Evolutionary conservation across 30 jellyfish, hydroid and myxozoan genomes (phyloP), one percentile per base, ranked within the genome.

Genomic region (Cassiopea andromeda): DNA sequence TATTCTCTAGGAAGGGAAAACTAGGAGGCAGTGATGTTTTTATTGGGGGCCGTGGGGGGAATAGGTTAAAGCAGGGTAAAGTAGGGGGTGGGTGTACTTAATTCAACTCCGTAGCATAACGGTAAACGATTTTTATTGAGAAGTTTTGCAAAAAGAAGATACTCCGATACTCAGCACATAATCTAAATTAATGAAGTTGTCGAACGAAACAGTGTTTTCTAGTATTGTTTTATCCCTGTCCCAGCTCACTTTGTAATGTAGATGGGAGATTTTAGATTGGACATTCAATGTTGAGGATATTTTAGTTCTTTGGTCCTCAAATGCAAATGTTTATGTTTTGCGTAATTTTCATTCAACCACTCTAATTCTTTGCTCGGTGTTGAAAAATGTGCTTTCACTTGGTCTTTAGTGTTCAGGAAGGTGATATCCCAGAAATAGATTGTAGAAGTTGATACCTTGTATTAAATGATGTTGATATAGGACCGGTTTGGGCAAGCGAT

Each of bases 131-230:
- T 18, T 5, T 6, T 68, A 68, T 2, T 68, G 77, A 68, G 47
- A 68, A 6, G 77, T 14, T 68, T 68, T 68, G 77, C 14, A 43
- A 2, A 68, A 68, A 2, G 6, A 50, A 68, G 77, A 17, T 2
- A 68, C 7, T 43, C 77, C 77, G 14, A 14, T 17, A 68, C 4
- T 68, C 77, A 43, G 46, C 77, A 68, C 77, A 68, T 17, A 43
- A 17, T 17, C 77, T 68, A 68, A 68, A 68, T 68, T 18, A 68
- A 68, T 68, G 7, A 68, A 17, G 77, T 68, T 68, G 77, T 68
- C 12, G 47, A 68, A 68, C 77, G 77, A 18, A 68, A 68, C 16
- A 3, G 6, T 68, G 77, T 68, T 43, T 68, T 68, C 6, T 43
- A 68, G 77, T 17, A 2, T 68, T 17, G 6, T 2, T 17, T 2